Evolutionary conservation across 2,113 vertebrate genomes (phyloP).

Genomic region (Pangasianodon hypophthalmus): DNA sequence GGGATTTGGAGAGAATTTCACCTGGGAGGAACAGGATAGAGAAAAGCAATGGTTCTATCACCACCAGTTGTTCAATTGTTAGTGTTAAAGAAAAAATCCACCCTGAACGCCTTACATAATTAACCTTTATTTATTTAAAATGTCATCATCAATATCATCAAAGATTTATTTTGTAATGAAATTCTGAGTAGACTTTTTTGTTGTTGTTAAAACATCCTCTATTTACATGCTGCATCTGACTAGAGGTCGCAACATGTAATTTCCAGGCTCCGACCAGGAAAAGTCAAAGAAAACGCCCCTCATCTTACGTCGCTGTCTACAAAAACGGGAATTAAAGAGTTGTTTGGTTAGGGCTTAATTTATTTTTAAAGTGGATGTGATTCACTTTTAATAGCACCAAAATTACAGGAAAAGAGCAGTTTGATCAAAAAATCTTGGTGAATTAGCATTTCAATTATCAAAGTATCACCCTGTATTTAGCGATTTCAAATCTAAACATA

Average conservation of each 20-base stretch:
- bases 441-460: too few relatives aligned
- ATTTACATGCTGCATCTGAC: neutral
- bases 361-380: neutral
- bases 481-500: neutral
- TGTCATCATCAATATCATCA: neutral
- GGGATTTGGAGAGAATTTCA: slow-evolving; percentile 63
- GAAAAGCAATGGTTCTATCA: neutral
- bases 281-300: neutral
- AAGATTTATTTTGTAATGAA: neutral
- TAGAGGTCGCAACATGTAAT: neutral
- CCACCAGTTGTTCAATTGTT: neutral
- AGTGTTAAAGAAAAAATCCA: neutral
- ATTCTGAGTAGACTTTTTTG: neutral
- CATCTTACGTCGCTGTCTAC: neutral
- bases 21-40: slow-evolving; percentile 50
- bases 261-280: neutral
- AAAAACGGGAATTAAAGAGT: neutral
- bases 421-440: too few relatives aligned
- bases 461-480: too few relatives aligned
- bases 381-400: too few relatives aligned
- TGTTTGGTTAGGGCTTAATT: neutral
- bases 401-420: too few relatives aligned
- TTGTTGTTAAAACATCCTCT: neutral
- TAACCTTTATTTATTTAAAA: neutral
- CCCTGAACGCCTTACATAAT: neutral